Conservation (phyloP, 2,113 vertebrate genomes). For the Varanus komodoensis region DNA sequence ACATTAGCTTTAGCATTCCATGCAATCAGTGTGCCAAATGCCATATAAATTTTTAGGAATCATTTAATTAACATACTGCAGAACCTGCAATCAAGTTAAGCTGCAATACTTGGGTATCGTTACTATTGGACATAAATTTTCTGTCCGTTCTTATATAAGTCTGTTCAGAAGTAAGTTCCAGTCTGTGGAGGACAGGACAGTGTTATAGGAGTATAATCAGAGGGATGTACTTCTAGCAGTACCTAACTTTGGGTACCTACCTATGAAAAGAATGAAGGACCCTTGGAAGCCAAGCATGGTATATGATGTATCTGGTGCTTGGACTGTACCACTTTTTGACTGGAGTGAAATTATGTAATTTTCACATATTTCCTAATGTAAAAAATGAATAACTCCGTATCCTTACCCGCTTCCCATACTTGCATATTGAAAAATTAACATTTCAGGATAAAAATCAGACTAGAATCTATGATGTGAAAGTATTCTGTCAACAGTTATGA, state of each 20-base stretch:
- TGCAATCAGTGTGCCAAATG: neutral
- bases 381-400: no score
- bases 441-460: neutral
- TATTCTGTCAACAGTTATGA: neutral
- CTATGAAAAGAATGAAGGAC: neutral
- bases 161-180: neutral
- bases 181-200: neutral
- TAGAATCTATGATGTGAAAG: neutral
- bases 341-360: neutral
- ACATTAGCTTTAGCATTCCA: neutral
- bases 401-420: neutral
- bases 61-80: neutral
- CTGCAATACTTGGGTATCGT: neutral
- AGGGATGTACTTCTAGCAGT: neutral
- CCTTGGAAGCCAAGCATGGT: neutral
- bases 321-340: neutral
- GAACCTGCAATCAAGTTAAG: neutral
- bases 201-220: neutral
- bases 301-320: neutral
- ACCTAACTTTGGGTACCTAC: neutral
- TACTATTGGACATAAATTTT: neutral
- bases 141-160: neutral
- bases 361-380: neutral
- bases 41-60: neutral
- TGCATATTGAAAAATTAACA: neutral